Percentiles rank a stretch among this genome's conserved stretches.
phyloP scores from a whole-genome alignment of 2,113 vertebrate genomes.

The Gallinago jamesoni region DNA sequence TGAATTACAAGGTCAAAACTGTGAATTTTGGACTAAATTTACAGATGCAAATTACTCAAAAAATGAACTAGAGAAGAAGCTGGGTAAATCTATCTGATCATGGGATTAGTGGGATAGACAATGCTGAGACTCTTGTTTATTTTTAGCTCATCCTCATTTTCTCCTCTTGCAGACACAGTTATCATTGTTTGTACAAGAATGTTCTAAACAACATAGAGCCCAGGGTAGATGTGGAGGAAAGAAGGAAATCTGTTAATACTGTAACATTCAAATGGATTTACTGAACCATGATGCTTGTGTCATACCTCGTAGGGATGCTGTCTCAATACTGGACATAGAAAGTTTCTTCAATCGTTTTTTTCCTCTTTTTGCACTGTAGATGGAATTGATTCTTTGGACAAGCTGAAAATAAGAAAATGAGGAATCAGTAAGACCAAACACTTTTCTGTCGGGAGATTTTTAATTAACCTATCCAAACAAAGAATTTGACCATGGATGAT shows the following conservation, averaged over 20 bases:
- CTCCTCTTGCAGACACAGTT: neutral
- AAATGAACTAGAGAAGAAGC: neutral
- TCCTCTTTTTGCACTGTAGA: conserved; percentile 96
- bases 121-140: neutral
- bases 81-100: neutral
- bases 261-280: neutral
- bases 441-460: neutral
- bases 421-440: neutral
- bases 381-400: conserved; percentile 98
- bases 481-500: neutral
- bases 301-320: conserved; percentile 90
- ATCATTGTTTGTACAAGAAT: neutral
- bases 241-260: neutral
- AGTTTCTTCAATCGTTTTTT: conserved; percentile 98
- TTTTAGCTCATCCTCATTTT: neutral
- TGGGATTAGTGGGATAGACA: neutral
- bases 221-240: neutral
- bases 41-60: neutral
- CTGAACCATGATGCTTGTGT: neutral
- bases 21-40: neutral
- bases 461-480: neutral
- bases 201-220: neutral
- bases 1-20: neutral
- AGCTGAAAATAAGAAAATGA: conserved; percentile 77
- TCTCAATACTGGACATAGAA: conserved; percentile 92